Conservation (phyloP, 2,797 vertebrate genomes). For the Sebastes trivittatus region DNA sequence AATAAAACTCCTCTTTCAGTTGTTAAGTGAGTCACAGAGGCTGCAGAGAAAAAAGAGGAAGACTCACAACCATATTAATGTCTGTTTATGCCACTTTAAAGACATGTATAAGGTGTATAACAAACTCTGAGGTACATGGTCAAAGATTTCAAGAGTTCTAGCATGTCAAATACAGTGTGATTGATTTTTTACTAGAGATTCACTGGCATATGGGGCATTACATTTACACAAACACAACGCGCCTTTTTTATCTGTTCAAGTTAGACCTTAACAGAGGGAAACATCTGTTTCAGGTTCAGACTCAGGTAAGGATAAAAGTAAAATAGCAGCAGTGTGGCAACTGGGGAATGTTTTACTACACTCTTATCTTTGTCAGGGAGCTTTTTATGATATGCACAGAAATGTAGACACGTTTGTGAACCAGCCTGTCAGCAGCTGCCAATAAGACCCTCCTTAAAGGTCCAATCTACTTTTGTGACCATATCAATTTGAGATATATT, state of each 20-base stretch:
- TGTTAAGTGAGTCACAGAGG: slow-evolving; percentile 33
- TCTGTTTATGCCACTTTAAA: slow-evolving; percentile 28
- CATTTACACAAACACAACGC: neutral
- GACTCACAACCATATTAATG: neutral
- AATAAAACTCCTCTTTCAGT: neutral
- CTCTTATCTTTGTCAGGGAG: slow-evolving; percentile 14
- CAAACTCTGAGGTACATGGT: neutral
- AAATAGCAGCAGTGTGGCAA: neutral
- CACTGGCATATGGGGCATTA: neutral
- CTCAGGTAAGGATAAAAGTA: neutral
- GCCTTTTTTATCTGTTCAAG: neutral
- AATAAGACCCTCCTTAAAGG: neutral
- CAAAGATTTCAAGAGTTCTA: neutral
- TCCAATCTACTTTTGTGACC: neutral
- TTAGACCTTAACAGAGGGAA: neutral
- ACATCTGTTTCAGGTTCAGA: too few species aligned
- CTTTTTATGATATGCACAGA: slow-evolving; percentile 6
- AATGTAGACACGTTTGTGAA: neutral
- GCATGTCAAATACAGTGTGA: neutral
- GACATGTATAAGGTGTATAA: neutral
- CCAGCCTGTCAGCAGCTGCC: slow-evolving; percentile 22
- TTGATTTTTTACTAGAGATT: neutral
- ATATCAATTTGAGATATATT: neutral
- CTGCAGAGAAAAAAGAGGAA: neutral
- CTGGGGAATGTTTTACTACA: slow-evolving; percentile 18